Conservation (phyloP, 1,140 invertebrate genomes). For the Plutomurus gul region DNA sequence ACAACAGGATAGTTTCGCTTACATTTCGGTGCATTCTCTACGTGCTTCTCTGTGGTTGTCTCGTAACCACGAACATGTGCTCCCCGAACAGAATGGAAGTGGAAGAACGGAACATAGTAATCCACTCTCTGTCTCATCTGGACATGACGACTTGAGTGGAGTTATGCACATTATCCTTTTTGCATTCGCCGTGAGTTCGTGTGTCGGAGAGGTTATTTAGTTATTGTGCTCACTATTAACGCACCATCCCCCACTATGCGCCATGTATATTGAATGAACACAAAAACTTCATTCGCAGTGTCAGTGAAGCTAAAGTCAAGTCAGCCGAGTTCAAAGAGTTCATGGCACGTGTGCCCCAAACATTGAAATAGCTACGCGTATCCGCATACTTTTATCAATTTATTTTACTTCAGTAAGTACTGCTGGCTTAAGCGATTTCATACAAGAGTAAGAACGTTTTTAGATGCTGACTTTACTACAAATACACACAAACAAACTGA, state of each 20-base stretch:
- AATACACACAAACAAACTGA: too few species aligned
- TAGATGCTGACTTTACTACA: background rate
- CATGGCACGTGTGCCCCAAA: constrained; percentile 19
- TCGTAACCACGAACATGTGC: background rate
- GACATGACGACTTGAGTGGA: background rate
- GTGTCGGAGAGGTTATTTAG: background rate
- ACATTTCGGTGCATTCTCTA: background rate
- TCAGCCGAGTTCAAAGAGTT: constrained; percentile 13
- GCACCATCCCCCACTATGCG: background rate
- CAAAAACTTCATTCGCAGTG: constrained; percentile 7
- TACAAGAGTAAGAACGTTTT: background rate
- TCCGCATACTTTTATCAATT: constrained; percentile 7
- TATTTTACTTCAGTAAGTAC: background rate
- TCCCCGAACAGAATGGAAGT: background rate
- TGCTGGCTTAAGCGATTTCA: background rate
- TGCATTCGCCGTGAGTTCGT: background rate
- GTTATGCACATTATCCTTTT: constrained; percentile 12
- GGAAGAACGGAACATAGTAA: background rate
- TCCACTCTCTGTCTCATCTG: background rate
- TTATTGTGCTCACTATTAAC: background rate
- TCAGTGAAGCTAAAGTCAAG: background rate
- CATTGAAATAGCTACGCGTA: constrained; percentile 2
- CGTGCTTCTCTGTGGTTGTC: background rate
- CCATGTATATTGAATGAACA: background rate
- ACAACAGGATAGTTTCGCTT: background rate